Conservation (phyloP, 2,113 vertebrate species). For the Trogon melanurus region DNA sequence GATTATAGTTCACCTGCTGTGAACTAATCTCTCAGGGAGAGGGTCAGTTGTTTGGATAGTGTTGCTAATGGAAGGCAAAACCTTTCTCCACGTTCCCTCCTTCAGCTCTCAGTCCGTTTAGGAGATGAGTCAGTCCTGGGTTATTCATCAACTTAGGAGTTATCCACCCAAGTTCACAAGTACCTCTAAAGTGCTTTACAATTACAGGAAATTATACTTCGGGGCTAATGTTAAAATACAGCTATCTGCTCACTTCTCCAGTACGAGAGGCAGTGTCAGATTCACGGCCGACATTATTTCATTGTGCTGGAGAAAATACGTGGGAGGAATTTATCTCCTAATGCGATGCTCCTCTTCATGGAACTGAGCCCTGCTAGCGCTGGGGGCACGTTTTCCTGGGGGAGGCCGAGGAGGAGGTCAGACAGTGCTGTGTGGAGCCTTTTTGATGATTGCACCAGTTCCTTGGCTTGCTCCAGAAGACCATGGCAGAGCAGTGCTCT, state of each 20-base stretch:
- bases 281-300: neutral
- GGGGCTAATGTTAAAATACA: slow-evolving; percentile 29
- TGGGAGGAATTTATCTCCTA: slow-evolving; percentile 12
- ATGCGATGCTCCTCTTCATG: fast-evolving
- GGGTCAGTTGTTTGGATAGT: slow-evolving; percentile 66
- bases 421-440: neutral
- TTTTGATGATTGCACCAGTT: neutral
- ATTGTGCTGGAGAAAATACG: neutral
- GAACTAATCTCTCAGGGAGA: slow-evolving; percentile 55
- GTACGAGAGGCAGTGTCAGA: neutral
- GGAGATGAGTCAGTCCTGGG: slow-evolving; percentile 24
- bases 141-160: slow-evolving; percentile 59
- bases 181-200: slow-evolving; percentile 42
- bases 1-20: slow-evolving; percentile 64
- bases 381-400: neutral
- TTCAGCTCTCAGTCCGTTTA: neutral
- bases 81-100: slow-evolving; percentile 31
- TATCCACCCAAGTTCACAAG: slow-evolving; percentile 45
- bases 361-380: fast-evolving
- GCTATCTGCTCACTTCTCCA: neutral
- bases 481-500: neutral
- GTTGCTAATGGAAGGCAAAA: slow-evolving; percentile 65
- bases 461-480: neutral
- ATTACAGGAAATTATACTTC: slow-evolving; percentile 48
- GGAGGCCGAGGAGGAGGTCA: neutral